These are phyloP conservation scores for Cyaniris semiargus DNA, from an alignment of 2,888 invertebrate genomes.

Conservation along the genomic window DNA sequence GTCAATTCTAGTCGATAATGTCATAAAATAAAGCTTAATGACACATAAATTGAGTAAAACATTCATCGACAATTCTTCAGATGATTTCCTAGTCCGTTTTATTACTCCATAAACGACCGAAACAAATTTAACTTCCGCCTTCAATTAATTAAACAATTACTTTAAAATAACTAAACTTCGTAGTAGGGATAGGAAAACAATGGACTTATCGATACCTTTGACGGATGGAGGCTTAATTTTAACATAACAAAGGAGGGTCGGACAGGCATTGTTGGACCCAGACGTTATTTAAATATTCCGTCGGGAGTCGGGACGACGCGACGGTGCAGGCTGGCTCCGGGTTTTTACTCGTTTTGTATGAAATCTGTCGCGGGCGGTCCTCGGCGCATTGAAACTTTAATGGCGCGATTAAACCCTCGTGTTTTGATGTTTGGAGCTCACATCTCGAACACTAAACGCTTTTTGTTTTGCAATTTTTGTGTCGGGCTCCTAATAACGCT, in stretches of 20 bases:
- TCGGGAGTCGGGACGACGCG: constrained; percentile 43
- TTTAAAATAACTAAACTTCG: constrained; percentile 37
- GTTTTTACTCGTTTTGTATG: constrained; percentile 52
- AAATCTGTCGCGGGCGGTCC: constrained; percentile 54
- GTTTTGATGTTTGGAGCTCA: constrained; percentile 31
- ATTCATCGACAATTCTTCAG: neutral
- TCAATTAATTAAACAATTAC: constrained; percentile 34
- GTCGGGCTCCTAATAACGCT: neutral
- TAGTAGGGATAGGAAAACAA: constrained; percentile 46
- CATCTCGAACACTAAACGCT: constrained; percentile 16
- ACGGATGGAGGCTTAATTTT: constrained; percentile 59
- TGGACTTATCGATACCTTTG: constrained; percentile 48
- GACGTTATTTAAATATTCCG: constrained; percentile 75
- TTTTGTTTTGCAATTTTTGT: constrained; percentile 18
- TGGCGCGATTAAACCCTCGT: constrained; percentile 37
- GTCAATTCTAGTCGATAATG: neutral
- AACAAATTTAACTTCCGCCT: constrained; percentile 26
- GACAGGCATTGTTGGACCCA: constrained; percentile 69
- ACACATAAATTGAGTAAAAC: neutral
- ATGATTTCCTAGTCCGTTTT: neutral
- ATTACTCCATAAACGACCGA: neutral
- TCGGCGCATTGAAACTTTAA: constrained; percentile 46
- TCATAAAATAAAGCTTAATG: neutral
- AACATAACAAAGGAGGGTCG: constrained; percentile 69
- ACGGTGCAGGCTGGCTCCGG: constrained; percentile 54